Evolutionary conservation across 2,888 invertebrate genomes (phyloP).

Genomic region (Diloba caeruleocephala): DNA sequence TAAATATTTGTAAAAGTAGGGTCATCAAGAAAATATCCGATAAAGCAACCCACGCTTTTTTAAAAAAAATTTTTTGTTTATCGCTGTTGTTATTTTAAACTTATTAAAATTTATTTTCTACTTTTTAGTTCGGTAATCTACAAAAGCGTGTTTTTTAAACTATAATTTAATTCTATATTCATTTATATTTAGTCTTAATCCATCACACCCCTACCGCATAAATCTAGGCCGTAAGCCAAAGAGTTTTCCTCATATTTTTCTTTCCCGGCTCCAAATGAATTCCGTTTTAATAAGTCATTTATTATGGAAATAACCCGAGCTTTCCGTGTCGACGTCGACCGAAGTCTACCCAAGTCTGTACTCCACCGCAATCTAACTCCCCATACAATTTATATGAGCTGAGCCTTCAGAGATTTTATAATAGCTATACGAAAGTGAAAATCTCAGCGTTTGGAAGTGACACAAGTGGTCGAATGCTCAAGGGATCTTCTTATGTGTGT

Average conservation of each 20-base stretch:
- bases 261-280: constrained; percentile 43
- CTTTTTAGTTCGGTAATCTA: too few relatives aligned
- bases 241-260: constrained; percentile 46
- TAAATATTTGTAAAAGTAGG: too few relatives aligned
- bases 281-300: constrained; percentile 51
- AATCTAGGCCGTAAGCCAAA: constrained; percentile 17
- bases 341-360: constrained; percentile 18
- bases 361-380: constrained; percentile 28
- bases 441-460: constrained; percentile 26
- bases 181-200: too few relatives aligned
- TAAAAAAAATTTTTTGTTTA: too few relatives aligned
- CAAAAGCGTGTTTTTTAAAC: too few relatives aligned
- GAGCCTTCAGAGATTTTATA: constrained; percentile 38
- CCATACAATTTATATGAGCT: constrained; percentile 40
- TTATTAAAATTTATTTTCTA: too few relatives aligned
- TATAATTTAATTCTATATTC: too few relatives aligned
- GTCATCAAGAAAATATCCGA: too few relatives aligned
- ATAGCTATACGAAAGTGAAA: constrained; percentile 45
- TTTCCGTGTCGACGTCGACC: constrained; percentile 16
- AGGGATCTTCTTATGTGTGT: constrained; percentile 25
- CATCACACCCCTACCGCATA: constrained; percentile 23
- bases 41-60: too few relatives aligned
- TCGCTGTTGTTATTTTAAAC: too few relatives aligned
- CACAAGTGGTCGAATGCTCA: constrained; percentile 25
- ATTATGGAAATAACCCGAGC: constrained; percentile 44